Evolutionary conservation across 2,888 invertebrate genomes (phyloP), one percentile per base, ranked within the genome.

Genomic region (Rapana venosa): DNA sequence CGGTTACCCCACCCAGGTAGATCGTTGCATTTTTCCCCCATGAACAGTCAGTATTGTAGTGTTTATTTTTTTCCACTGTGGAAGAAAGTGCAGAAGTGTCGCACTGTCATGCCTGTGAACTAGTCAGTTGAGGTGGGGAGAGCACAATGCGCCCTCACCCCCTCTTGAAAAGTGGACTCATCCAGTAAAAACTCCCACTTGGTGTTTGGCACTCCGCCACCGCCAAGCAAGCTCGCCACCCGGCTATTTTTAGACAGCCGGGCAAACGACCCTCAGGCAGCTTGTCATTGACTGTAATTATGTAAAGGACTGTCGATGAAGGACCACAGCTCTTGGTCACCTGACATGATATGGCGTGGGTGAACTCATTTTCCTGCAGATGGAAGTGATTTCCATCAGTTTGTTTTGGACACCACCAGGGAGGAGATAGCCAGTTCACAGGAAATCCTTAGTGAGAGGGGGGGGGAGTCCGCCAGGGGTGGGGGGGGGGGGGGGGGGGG

Each of bases 201-300:
- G 26, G 20, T 81, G 56, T 58, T 86, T 87, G 87, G 87, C 87
- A 17, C 36, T 30, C 74, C n/a, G 74, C 87, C 58, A 85, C 36
- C 85, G 58, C 36, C 66, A 70, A 70, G 87, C 74, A 13, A 47
- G 87, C 32, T 87, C 74, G 70, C 87, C 87, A 70, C 61, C 74
- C 56, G 1, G 61, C 87, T 87, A 87, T 87, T 87, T 87, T 87
- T 74, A 74, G 87, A 32, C 66, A 17, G 20, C 35, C 61, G 11
- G 58, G 86, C 86, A 86, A 86, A 86, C 86, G 26, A 86, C 30
- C 84, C 58, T 30, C 15, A 30, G 84, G 58, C 15, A 56, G n/a
- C n/a, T 79, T 1, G 84, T 26, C 20, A 58, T 30, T 30, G 83
- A 15, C 11, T 8, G 58, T 17, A 56, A 20, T 15, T 20, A 58